A percentile compares a stretch with the other conserved stretches of the same genome.
These are phyloP conservation scores for Metridium senile DNA, from an alignment of 92 coral and sea anemone genomes.

Conservation along the genomic window DNA sequence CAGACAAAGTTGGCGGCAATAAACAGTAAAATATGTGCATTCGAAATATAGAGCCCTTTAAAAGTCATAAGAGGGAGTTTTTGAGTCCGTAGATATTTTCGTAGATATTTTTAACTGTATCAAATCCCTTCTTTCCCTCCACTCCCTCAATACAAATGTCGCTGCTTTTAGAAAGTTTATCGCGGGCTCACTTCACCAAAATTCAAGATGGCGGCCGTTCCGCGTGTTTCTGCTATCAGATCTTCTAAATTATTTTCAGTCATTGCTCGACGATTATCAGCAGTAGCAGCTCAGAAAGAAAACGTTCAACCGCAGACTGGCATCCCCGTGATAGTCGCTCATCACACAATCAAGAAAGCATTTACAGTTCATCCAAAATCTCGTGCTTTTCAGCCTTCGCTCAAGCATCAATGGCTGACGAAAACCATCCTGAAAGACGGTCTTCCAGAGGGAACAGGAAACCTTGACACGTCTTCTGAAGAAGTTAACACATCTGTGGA, in stretches of 20 bases:
- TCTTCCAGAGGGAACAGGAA: constrained; percentile 53
- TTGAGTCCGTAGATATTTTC: too few relatives aligned
- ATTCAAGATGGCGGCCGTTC: constrained; percentile 58
- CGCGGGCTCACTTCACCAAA: constrained; percentile 45
- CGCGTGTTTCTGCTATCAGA: constrained; percentile 18
- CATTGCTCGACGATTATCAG: constrained; percentile 35
- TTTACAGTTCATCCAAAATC: constrained; percentile 92
- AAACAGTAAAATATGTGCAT: too few relatives aligned
- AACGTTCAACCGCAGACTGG: constrained; percentile 73
- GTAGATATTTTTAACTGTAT: too few relatives aligned
- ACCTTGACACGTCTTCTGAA: constrained; percentile 30
- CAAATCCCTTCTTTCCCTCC: neutral
- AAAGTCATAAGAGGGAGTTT: too few relatives aligned
- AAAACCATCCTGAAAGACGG: constrained; percentile 73
- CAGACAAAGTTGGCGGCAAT: too few relatives aligned
- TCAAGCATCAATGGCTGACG: constrained; percentile 90
- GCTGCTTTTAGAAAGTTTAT: constrained; percentile 1
- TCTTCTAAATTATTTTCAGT: neutral
- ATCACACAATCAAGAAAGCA: constrained; percentile 87
- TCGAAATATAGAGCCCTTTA: too few relatives aligned
- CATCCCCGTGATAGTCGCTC: constrained; percentile 85
- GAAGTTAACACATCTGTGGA: constrained; percentile 46
- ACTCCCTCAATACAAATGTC: neutral
- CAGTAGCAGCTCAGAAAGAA: constrained; percentile 30
- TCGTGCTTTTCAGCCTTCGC: constrained; percentile 62